Percentiles rank a stretch among this genome's conserved stretches.
Conservation (phyloP, 2,888 invertebrate species). For the Cryptocheilus praepositus region DNA sequence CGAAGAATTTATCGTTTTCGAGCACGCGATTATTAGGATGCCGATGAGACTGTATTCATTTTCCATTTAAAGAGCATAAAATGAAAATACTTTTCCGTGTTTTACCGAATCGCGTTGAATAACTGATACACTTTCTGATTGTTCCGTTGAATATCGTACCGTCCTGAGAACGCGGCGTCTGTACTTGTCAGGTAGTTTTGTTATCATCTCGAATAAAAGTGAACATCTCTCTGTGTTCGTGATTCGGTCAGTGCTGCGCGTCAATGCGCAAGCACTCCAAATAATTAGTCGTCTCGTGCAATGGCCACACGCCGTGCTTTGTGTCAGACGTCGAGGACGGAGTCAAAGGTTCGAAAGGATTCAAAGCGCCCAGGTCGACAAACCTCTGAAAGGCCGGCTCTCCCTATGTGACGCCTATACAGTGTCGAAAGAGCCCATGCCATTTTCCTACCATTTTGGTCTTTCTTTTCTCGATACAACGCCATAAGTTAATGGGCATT, state of each 20-base stretch:
- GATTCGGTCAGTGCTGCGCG: constrained; percentile 41
- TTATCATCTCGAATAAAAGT: too few species aligned
- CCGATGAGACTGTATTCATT: too few species aligned
- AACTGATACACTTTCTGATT: too few species aligned
- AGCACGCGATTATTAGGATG: too few species aligned
- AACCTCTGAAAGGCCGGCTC: constrained; percentile 51
- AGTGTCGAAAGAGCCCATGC: not conserved
- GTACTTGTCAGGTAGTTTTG: too few species aligned
- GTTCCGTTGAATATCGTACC: too few species aligned
- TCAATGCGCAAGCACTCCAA: constrained; percentile 55
- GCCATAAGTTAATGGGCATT: not conserved
- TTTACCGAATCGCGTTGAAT: too few species aligned
- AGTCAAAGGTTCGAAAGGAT: constrained; percentile 62
- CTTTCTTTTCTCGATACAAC: not conserved
- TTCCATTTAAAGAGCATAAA: too few species aligned
- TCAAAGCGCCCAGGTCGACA: constrained; percentile 42
- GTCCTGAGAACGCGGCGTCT: too few species aligned
- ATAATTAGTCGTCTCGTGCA: constrained; percentile 50
- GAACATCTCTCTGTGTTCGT: constrained; percentile 22
- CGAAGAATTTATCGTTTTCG: too few species aligned
- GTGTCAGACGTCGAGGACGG: constrained; percentile 45
- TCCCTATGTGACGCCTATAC: constrained; percentile 21
- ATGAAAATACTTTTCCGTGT: too few species aligned
- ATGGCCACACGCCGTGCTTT: constrained; percentile 36
- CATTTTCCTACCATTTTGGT: not conserved